Evolutionary conservation across 2,113 vertebrate species (phyloP).

Genomic region (Hucho hucho): DNA sequence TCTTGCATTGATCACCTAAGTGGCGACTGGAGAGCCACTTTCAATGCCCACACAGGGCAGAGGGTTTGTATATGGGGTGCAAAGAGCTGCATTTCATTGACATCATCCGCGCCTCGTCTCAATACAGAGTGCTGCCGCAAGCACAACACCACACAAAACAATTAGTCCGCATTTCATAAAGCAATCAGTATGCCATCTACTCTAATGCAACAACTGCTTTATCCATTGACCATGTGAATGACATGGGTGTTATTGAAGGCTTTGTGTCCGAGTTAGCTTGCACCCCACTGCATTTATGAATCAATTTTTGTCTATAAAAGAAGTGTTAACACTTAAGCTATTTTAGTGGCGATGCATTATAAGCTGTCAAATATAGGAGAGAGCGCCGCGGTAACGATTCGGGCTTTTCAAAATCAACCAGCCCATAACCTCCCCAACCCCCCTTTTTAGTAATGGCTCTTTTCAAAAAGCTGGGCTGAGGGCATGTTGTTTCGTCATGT

Average conservation of each 20-base stretch:
- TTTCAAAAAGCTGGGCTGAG: constrained; percentile 66
- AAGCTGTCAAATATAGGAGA: constrained; percentile 69
- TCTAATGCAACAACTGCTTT: constrained; percentile 64
- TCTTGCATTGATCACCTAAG: constrained; percentile 70
- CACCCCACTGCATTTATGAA: constrained; percentile 75
- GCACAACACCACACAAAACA: constrained; percentile 69
- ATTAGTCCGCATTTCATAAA: constrained; percentile 72
- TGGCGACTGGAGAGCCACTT: constrained; percentile 66
- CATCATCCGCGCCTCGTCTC: constrained; percentile 56
- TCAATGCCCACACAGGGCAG: constrained; percentile 56
- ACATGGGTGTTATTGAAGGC: constrained; percentile 76
- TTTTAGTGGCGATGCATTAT: constrained; percentile 80
- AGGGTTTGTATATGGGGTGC: constrained; percentile 35
- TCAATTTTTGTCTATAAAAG: constrained; percentile 78
- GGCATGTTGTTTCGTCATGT: constrained; percentile 63
- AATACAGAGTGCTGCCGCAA: constrained; percentile 62
- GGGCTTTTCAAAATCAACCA: constrained; percentile 69
- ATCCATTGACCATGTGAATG: constrained; percentile 71
- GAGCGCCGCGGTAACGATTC: constrained; percentile 67
- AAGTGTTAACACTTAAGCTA: constrained; percentile 79
- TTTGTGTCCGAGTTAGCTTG: constrained; percentile 73
- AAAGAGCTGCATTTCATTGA: constrained; percentile 72
- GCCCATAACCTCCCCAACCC: constrained; percentile 29
- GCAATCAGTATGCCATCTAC: constrained; percentile 71
- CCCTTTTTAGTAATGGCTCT: constrained; percentile 70